phyloP scores from a whole-genome alignment of 1,140 invertebrate species.

The Caenorhabditis briggsae region DNA sequence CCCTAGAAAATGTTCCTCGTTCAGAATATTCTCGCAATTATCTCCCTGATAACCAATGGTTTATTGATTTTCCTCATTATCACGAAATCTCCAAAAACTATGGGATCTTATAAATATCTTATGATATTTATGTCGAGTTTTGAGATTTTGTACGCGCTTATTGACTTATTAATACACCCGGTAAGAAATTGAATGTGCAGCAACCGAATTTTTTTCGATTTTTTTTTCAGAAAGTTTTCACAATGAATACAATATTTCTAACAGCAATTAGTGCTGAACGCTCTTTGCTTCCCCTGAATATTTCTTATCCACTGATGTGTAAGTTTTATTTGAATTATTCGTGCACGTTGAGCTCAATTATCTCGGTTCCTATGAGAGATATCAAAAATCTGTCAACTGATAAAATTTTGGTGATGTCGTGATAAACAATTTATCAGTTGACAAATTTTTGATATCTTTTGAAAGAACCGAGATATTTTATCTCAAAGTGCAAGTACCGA shows the following conservation, averaged over 20 bases:
- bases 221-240: background rate
- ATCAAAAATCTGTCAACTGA: too few species aligned
- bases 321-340: background rate
- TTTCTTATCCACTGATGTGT: background rate
- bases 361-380: too few species aligned
- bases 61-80: background rate
- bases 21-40: background rate
- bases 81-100: background rate
- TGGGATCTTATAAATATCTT: background rate
- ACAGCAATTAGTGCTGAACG: background rate
- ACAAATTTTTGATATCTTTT: too few species aligned
- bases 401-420: too few species aligned
- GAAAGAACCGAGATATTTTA: too few species aligned
- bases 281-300: background rate
- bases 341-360: too few species aligned
- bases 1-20: background rate
- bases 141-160: background rate
- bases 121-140: slow-evolving; percentile 2
- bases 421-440: too few species aligned
- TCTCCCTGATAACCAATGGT: background rate
- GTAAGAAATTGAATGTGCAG: background rate
- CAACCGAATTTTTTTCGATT: background rate
- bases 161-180: background rate
- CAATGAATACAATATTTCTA: background rate
- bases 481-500: too few species aligned